Evolutionary conservation across 1,140 invertebrate genomes (phyloP), one percentile per base, ranked within the genome.

Genomic region (Cataglyphis hispanica): DNA sequence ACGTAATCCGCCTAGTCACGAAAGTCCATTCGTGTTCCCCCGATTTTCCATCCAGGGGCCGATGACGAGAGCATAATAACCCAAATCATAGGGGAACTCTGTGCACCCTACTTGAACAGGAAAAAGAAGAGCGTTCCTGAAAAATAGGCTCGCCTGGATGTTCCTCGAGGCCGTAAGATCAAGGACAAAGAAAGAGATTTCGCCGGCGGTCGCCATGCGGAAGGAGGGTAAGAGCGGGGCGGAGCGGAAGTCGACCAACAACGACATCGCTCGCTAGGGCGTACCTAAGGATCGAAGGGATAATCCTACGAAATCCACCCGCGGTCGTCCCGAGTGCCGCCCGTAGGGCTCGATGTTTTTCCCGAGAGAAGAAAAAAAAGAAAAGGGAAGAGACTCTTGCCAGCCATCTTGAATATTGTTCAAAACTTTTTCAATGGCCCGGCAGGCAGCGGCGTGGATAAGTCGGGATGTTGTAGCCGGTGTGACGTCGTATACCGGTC

Each of bases 351-450:
- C 61, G 74, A 89, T 77, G 56, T 70, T 76, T 88, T 85, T 43
- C 75, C 43, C 1, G 34, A 22, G 63, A 56, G 43, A 63, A 72
- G 43, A 50, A 84, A 25, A 25, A 25, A 19, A 27, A 25, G 63
- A 64, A 22, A 64, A 50, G 46, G 16, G 46, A 10, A 40, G 40
- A 75, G 40, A 63, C 27, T 50, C 46, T 64, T 84, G 53, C 46
- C 58, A 64, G 27, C 60, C 72, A 63, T 84, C 37, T 84, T 84
- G 74, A 84, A 64, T 16, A 27, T 76, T 27, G 43, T 31, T 37
- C 60, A 60, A 50, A 86, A 91, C 83, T 87, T 90, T 92, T 92
- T 92, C 91, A 92, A 93, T 92, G 77, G 91, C 84, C 88, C 86
- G 89, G 83, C 77, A 67, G 46, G 53, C 81, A 89, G 40, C 66